These are phyloP conservation scores for Euphonia xanthogaster DNA, from an alignment of 2,797 vertebrate species.

Conservation along the genomic window DNA sequence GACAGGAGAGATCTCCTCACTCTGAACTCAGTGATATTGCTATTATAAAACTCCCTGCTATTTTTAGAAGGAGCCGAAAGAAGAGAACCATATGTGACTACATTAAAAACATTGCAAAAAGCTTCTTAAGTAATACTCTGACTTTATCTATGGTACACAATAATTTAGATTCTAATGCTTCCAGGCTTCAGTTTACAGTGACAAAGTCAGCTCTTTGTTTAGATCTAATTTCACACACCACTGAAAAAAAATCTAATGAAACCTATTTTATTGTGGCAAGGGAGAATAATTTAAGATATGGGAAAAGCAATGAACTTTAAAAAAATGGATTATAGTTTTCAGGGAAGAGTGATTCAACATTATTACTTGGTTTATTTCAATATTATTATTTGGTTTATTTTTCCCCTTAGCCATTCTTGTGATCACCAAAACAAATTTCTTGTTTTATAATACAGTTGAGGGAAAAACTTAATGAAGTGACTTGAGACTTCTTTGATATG, in stretches of 20 bases:
- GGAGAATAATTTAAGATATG: conserved; percentile 1
- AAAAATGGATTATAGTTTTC: neutral
- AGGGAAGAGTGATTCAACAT: conserved; percentile 12
- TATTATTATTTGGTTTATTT: conserved; percentile 23
- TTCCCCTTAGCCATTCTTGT: neutral
- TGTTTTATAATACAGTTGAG: neutral
- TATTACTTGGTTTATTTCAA: conserved; percentile 6
- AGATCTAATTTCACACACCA: conserved; percentile 38
- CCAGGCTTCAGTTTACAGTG: neutral
- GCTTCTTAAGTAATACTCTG: neutral
- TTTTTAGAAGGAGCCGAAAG: neutral
- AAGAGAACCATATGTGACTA: neutral
- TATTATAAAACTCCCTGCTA: neutral
- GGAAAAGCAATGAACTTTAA: neutral
- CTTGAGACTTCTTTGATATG: neutral
- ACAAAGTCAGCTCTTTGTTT: conserved; percentile 11
- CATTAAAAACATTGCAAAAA: neutral
- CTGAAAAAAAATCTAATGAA: neutral
- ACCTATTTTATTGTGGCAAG: neutral
- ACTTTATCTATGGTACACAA: neutral
- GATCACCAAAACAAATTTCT: neutral
- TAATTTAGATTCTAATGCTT: neutral
- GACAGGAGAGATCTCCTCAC: neutral
- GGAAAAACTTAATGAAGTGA: neutral
- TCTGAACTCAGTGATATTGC: neutral